Percentiles rank a stretch among this genome's conserved stretches.
Conservation (phyloP, 2,888 invertebrate genomes). For the Callosobruchus maculatus region DNA sequence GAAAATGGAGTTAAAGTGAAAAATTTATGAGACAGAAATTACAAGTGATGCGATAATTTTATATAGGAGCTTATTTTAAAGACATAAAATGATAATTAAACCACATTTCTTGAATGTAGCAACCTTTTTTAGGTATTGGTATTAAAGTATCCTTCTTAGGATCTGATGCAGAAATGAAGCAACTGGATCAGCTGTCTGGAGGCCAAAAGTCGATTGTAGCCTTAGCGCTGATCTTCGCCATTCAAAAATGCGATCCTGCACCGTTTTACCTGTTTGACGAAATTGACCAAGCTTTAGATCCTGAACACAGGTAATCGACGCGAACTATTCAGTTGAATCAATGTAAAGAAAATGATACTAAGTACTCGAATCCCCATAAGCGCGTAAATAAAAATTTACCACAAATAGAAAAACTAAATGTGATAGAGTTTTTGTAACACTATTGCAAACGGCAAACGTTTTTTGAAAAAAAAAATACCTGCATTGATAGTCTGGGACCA, state of each 20-base stretch:
- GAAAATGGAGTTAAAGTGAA: too few species aligned
- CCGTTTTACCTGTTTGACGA: conserved; percentile 99
- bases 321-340: not conserved
- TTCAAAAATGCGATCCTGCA: conserved; percentile 99
- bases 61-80: too few species aligned
- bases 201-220: conserved; percentile 99
- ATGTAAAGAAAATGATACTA: not conserved
- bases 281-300: conserved; percentile 98
- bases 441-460: too few species aligned
- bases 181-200: conserved; percentile 99
- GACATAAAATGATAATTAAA: too few species aligned
- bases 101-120: too few species aligned
- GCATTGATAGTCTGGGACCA: too few species aligned
- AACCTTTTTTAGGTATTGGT: conserved; percentile 58
- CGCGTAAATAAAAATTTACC: not conserved
- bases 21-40: too few species aligned
- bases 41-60: too few species aligned
- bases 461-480: too few species aligned
- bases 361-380: too few species aligned
- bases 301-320: conserved; percentile 48
- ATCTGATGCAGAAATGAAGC: conserved; percentile 91
- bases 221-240: conserved; percentile 95
- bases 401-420: too few species aligned
- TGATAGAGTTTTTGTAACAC: too few species aligned
- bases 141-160: conserved; percentile 96